A percentile compares a stretch with the other conserved stretches of the same genome.
Conservation (phyloP, 2,797 vertebrate species). For the Leuciscus waleckii region DNA sequence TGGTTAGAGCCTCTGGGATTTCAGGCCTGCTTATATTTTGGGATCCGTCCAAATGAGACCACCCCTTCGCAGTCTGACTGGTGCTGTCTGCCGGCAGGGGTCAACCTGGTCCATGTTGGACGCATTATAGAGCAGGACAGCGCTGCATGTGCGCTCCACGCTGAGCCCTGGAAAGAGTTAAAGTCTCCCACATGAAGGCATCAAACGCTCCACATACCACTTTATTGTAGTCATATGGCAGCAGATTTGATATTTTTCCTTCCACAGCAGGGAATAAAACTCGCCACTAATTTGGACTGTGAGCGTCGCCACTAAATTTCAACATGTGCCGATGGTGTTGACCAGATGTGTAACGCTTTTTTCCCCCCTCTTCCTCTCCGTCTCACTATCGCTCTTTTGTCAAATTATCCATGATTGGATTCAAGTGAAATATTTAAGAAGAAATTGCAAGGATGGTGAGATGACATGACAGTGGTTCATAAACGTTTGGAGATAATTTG, state of each 20-base stretch:
- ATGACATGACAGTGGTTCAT: neutral
- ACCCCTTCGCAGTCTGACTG: constrained; percentile 77
- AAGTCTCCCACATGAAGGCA: constrained; percentile 85
- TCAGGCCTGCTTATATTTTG: constrained; percentile 30
- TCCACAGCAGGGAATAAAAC: constrained; percentile 86
- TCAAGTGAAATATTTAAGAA: neutral
- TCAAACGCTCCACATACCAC: constrained; percentile 82
- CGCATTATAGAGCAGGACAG: constrained; percentile 54
- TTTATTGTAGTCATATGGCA: constrained; percentile 88
- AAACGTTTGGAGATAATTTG: neutral
- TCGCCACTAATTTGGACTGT: constrained; percentile 86
- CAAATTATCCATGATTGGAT: constrained; percentile 22
- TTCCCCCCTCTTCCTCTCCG: constrained; percentile 26
- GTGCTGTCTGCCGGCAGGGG: constrained; percentile 71
- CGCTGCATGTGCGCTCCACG: constrained; percentile 61
- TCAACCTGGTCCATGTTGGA: constrained; percentile 72
- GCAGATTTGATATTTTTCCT: constrained; percentile 87
- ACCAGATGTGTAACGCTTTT: constrained; percentile 78
- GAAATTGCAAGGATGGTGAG: constrained; percentile 16
- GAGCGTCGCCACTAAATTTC: constrained; percentile 83
- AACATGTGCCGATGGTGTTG: constrained; percentile 82
- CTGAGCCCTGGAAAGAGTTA: constrained; percentile 70
- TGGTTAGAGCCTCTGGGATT: constrained; percentile 28
- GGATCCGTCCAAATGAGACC: constrained; percentile 73
- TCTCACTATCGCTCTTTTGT: constrained; percentile 43